A percentile compares a stretch with the other conserved stretches of the same genome.
Evolutionary conservation across 2,888 invertebrate genomes (phyloP).

Genomic region (Acrocyrtus sp.): DNA sequence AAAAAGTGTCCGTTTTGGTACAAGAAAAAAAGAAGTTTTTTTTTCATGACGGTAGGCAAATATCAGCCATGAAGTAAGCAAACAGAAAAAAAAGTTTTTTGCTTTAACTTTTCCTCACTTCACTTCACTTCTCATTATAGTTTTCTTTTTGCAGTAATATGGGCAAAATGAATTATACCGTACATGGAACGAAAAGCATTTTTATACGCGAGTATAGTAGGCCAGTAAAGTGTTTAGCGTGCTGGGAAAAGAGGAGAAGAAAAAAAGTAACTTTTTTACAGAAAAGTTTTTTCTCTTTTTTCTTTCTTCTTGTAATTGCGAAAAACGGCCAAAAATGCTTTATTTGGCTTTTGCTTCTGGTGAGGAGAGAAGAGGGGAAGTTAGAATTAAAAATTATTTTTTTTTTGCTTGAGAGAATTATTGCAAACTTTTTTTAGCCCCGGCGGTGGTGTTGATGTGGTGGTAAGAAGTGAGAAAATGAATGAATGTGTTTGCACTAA

Average conservation of each 20-base stretch:
- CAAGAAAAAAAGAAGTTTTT: too few species aligned
- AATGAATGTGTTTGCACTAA: neutral
- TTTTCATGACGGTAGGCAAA: neutral
- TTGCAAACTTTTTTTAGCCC: neutral
- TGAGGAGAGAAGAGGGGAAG: neutral
- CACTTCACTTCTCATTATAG: neutral
- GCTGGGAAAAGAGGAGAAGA: neutral
- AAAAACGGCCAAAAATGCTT: neutral
- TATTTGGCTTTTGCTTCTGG: neutral
- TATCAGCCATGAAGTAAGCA: neutral
- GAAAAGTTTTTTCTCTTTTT: conserved; percentile 1
- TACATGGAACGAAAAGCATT: neutral
- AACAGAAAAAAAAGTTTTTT: neutral
- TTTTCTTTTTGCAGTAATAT: neutral
- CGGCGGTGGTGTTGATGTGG: neutral
- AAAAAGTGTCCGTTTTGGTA: too few species aligned
- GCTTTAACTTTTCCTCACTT: too few species aligned
- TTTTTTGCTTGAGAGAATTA: neutral
- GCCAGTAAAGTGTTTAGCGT: too few species aligned
- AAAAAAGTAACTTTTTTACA: neutral
- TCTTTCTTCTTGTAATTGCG: neutral
- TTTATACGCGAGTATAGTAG: neutral
- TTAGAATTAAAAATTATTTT: conserved; percentile 11
- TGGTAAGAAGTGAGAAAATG: too few species aligned
- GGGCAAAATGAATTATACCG: neutral